Percentiles rank a stretch among this genome's conserved stretches.
Conservation (phyloP, 2,113 vertebrate genomes). For the Chinchilla lanigera region DNA sequence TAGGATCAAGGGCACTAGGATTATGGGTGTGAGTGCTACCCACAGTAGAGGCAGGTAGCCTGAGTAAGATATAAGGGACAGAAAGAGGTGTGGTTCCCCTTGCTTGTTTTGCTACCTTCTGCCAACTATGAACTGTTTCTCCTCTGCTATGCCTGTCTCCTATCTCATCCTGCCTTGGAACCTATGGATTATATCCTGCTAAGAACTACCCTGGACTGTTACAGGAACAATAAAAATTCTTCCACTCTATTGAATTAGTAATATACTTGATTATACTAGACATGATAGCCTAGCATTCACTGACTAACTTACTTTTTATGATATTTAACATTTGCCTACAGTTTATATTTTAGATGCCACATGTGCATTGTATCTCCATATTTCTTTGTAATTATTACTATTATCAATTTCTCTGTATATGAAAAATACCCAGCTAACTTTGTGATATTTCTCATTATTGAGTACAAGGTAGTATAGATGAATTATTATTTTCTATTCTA, state of each 20-base stretch:
- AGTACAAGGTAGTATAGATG: too few species aligned
- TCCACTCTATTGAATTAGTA: fast-evolving
- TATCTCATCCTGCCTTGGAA: neutral
- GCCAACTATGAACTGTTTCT: neutral
- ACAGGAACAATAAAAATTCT: neutral
- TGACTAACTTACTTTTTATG: neutral
- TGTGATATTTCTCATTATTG: neutral
- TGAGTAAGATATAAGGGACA: neutral
- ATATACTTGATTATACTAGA: neutral
- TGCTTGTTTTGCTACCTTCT: neutral
- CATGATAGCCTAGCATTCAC: neutral
- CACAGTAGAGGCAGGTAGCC: fast-evolving
- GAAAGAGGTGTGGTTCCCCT: neutral
- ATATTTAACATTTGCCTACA: neutral
- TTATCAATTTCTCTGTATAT: neutral
- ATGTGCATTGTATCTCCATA: neutral
- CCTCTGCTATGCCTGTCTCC: neutral
- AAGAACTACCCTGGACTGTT: neutral
- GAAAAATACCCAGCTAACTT: neutral
- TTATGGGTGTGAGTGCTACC: neutral
- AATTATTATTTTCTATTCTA: neutral
- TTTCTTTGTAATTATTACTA: neutral
- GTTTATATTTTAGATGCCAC: neutral
- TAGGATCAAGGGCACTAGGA: neutral
- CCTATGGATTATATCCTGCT: neutral